Conservation (phyloP, 2,113 vertebrate species). For the Rhea americana region DNA sequence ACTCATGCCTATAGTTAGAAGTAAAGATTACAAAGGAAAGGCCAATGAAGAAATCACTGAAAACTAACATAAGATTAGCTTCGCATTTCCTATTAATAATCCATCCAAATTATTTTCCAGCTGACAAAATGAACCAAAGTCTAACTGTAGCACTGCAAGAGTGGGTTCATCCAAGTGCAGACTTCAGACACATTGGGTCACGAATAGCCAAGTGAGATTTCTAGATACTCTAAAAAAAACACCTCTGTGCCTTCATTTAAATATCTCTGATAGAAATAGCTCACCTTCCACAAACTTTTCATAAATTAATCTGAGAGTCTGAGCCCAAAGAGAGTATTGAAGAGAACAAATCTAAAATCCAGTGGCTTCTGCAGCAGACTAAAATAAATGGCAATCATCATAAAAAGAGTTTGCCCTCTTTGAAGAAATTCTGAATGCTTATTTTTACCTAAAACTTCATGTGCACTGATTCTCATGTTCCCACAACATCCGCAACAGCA, state of each 20-base stretch:
- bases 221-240: not conserved
- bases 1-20: not conserved
- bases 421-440: not conserved
- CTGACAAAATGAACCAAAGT: not conserved
- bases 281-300: not conserved
- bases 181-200: not conserved
- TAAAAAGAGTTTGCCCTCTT: not conserved
- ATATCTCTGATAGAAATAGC: not conserved
- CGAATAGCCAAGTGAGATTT: not conserved
- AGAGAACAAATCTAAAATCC: not conserved
- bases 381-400: not conserved
- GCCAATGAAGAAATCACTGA: not conserved
- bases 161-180: not conserved
- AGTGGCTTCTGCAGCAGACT: not conserved
- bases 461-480: not conserved
- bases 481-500: not conserved
- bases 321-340: not conserved
- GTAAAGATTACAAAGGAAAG: not conserved
- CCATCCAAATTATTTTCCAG: not conserved
- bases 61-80: slow-evolving; percentile 8
- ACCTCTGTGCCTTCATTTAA: not conserved
- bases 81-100: not conserved
- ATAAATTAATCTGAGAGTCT: not conserved
- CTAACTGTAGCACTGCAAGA: not conserved
- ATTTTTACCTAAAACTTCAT: not conserved